These are phyloP conservation scores for Girardinus metallicus DNA, from an alignment of 2,797 vertebrate species.

Conservation along the genomic window DNA sequence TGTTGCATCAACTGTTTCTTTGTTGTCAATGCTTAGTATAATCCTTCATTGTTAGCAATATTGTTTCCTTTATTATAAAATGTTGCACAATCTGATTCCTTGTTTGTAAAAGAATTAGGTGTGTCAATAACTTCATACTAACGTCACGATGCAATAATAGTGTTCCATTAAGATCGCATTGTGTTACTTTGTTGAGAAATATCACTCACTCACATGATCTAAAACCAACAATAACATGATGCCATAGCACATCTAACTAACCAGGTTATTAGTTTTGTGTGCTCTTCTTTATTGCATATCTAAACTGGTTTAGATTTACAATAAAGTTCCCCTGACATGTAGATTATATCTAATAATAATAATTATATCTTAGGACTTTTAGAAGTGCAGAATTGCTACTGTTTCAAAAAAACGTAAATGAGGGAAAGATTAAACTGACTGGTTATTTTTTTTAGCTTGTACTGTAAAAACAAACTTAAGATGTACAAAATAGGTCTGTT, in stretches of 20 bases:
- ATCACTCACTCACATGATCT: not conserved
- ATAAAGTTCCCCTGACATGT: not conserved
- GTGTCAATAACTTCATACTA: not conserved
- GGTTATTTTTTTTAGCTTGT: not conserved
- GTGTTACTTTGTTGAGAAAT: not conserved
- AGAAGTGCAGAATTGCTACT: not conserved
- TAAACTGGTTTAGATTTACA: constrained; percentile 1
- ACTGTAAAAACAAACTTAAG: not conserved
- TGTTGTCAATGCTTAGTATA: not conserved
- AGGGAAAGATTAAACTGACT: not conserved
- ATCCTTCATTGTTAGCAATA: not conserved
- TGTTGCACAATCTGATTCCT: not conserved
- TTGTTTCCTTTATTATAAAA: not conserved
- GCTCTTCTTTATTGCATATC: not conserved
- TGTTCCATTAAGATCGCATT: not conserved
- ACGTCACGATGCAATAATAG: not conserved
- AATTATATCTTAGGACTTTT: not conserved
- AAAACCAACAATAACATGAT: not conserved
- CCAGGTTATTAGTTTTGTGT: constrained; percentile 8
- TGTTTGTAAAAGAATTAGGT: not conserved
- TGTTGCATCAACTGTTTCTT: not conserved
- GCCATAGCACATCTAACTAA: not conserved
- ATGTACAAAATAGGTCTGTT: constrained; percentile 1
- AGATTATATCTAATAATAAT: constrained; percentile 1
- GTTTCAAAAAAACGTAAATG: not conserved